A percentile compares a stretch with the other conserved stretches of the same genome.
Conservation (phyloP, 1,140 invertebrate species). For the Ips nitidus region DNA sequence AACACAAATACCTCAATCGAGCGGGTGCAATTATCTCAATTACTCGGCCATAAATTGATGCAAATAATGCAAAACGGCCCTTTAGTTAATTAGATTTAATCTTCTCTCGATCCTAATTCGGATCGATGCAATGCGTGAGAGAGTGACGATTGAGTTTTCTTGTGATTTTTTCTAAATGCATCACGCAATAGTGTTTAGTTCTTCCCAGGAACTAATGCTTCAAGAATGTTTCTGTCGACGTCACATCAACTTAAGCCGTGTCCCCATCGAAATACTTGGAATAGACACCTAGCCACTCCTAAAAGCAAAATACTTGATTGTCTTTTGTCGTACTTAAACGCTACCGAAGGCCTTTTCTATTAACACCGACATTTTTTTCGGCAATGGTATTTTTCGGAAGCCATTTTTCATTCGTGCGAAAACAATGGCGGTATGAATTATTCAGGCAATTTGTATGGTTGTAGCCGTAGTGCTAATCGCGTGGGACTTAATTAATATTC, state of each 20-base stretch:
- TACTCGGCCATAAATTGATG: slow-evolving; percentile 22
- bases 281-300: slow-evolving; percentile 6
- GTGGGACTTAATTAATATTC: slow-evolving; percentile 6
- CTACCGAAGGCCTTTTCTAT: not conserved
- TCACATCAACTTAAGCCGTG: not conserved
- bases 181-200: not conserved
- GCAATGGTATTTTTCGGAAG: slow-evolving; percentile 2
- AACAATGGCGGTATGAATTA: slow-evolving; percentile 7
- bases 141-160: not conserved
- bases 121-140: slow-evolving; percentile 22
- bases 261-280: not conserved
- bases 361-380: not conserved
- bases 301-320: not conserved
- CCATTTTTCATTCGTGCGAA: slow-evolving; percentile 3
- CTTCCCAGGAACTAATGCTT: slow-evolving; percentile 14
- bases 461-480: not conserved
- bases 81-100: slow-evolving; percentile 24
- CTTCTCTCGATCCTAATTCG: slow-evolving; percentile 20
- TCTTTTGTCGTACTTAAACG: not conserved
- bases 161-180: not conserved
- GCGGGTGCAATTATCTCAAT: slow-evolving; percentile 27
- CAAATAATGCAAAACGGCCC: slow-evolving; percentile 1
- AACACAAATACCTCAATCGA: slow-evolving; percentile 17
- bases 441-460: slow-evolving; percentile 1
- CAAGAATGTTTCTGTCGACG: not conserved